Percentiles rank a stretch among this genome's conserved stretches.
Evolutionary conservation across 2,797 vertebrate genomes (phyloP).

Genomic region (Gobionotothen gibberifrons): DNA sequence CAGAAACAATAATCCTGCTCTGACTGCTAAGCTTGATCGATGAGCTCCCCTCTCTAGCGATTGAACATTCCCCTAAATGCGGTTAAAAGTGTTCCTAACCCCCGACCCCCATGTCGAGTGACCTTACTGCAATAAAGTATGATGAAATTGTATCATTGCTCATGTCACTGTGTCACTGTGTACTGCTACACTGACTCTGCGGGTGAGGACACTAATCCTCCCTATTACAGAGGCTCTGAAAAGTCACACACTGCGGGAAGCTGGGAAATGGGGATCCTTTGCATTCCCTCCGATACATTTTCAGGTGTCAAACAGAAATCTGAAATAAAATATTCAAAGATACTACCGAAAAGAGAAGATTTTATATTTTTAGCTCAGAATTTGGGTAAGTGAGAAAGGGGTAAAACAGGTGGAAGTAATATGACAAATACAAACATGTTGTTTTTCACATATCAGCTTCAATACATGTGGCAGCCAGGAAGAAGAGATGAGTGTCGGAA

Average conservation of each 20-base stretch:
- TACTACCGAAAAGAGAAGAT: conserved; percentile 1
- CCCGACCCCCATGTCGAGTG: conserved; percentile 16
- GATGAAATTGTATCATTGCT: conserved; percentile 43
- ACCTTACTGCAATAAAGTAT: conserved; percentile 19
- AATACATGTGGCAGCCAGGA: background rate
- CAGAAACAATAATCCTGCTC: background rate
- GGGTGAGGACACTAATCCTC: conserved; percentile 48
- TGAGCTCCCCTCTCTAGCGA: conserved; percentile 13
- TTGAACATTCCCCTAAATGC: background rate
- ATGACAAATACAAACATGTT: conserved; percentile 13
- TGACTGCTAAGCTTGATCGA: conserved; percentile 34
- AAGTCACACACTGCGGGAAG: conserved; percentile 14
- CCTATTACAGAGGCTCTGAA: conserved; percentile 35
- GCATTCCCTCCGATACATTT: conserved; percentile 20
- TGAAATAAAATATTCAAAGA: conserved; percentile 26
- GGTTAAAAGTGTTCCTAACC: conserved; percentile 23
- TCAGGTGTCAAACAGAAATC: conserved; percentile 25
- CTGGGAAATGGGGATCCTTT: conserved; percentile 18
- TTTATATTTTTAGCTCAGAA: background rate
- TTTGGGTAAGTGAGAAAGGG: background rate
- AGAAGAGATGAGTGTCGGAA: background rate
- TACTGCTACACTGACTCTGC: conserved; percentile 21
- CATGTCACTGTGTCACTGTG: conserved; percentile 39
- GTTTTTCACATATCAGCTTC: background rate
- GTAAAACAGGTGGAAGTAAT: conserved; percentile 17